Evolutionary conservation across 2,888 invertebrate species (phyloP).

Genomic region (Drosophila recens): DNA sequence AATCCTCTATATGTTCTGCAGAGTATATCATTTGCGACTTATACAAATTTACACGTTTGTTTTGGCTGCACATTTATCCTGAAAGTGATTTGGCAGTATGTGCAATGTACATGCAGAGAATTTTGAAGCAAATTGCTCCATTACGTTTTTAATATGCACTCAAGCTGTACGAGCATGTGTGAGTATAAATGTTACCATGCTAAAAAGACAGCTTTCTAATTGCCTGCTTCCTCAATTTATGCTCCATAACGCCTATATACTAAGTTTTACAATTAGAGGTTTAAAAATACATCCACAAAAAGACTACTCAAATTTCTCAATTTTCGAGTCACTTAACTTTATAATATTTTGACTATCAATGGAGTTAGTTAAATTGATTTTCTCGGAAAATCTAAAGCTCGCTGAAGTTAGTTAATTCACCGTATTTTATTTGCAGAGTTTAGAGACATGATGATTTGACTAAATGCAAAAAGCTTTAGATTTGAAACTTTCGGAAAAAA

Average conservation of each 20-base stretch:
- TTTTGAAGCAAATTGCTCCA: conserved; percentile 38
- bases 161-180: conserved; percentile 11
- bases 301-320: too few relatives aligned
- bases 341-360: too few relatives aligned
- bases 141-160: conserved; percentile 52
- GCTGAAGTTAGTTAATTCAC: too few relatives aligned
- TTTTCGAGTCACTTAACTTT: too few relatives aligned
- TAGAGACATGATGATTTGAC: too few relatives aligned
- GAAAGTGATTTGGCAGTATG: conserved; percentile 23
- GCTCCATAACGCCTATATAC: conserved; percentile 23
- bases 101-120: conserved; percentile 9
- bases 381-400: too few relatives aligned
- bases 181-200: conserved; percentile 1
- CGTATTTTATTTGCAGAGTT: too few relatives aligned
- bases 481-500: too few relatives aligned
- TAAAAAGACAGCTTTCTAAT: conserved; percentile 48
- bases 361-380: too few relatives aligned
- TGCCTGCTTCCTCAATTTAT: conserved; percentile 59
- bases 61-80: conserved; percentile 8
- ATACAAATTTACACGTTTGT: neutral
- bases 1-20: neutral
- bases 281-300: too few relatives aligned
- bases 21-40: conserved; percentile 16
- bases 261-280: neutral
- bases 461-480: too few relatives aligned